Evolutionary conservation across 2,797 vertebrate genomes (phyloP).

Genomic region (Sebastes iracundus): DNA sequence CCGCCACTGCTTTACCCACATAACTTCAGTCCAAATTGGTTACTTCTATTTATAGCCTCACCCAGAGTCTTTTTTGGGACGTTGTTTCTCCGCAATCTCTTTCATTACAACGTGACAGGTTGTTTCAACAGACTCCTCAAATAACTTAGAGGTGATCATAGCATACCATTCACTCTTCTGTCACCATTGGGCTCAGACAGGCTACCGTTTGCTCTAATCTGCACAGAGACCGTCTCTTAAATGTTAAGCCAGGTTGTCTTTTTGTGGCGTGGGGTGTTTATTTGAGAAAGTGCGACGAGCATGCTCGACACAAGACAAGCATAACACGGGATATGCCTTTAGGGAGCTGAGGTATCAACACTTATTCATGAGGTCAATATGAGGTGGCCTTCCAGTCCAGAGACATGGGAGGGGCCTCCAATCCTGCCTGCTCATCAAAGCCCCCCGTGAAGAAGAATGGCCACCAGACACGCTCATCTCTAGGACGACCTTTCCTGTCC

Average conservation of each 20-base stretch:
- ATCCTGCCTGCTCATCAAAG: conserved; percentile 46
- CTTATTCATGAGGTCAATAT: conserved; percentile 66
- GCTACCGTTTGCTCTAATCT: not conserved
- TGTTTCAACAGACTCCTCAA: conserved; percentile 53
- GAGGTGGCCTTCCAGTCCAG: conserved; percentile 34
- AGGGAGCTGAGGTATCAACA: conserved; percentile 70
- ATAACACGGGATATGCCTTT: conserved; percentile 55
- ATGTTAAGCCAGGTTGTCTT: conserved; percentile 24
- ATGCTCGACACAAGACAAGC: conserved; percentile 28
- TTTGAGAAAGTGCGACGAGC: conserved; percentile 64
- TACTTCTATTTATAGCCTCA: conserved; percentile 52
- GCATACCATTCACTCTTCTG: not conserved
- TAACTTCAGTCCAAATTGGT: conserved; percentile 36
- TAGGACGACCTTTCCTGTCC: conserved; percentile 88
- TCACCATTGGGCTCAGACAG: not conserved
- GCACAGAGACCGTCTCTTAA: conserved; percentile 9
- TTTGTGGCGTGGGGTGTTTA: conserved; percentile 58
- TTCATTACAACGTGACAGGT: conserved; percentile 47
- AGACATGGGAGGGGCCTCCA: conserved; percentile 67
- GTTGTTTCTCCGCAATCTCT: conserved; percentile 37
- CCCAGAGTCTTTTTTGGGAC: conserved; percentile 36
- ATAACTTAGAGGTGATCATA: conserved; percentile 33
- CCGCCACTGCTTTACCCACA: not conserved
- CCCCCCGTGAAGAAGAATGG: conserved; percentile 67
- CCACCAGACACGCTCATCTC: conserved; percentile 50